These are phyloP conservation scores for Melieria omissa DNA, from an alignment of 2,888 invertebrate genomes.

Conservation along the genomic window DNA sequence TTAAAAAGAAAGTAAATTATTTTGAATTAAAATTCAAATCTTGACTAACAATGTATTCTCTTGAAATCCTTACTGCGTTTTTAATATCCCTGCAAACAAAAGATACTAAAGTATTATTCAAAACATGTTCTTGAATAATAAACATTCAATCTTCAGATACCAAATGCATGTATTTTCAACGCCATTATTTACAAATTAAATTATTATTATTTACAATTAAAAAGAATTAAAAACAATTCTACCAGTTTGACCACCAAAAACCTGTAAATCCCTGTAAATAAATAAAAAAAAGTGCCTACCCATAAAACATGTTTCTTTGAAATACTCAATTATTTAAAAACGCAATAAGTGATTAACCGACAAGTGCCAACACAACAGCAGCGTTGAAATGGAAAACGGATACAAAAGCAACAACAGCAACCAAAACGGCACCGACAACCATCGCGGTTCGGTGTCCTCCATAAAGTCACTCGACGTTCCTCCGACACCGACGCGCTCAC, in stretches of 20 bases:
- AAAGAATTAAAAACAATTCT: not conserved
- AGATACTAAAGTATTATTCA: not conserved
- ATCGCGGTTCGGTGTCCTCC: conserved; percentile 63
- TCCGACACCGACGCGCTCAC: conserved; percentile 59
- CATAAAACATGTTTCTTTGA: not conserved
- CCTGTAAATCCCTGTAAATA: not conserved
- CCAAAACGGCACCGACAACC: conserved; percentile 44
- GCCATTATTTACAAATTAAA: not conserved
- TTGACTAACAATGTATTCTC: not conserved
- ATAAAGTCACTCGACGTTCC: conserved; percentile 62
- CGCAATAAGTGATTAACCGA: not conserved
- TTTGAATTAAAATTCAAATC: not conserved
- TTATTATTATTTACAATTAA: not conserved
- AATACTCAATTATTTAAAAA: not conserved
- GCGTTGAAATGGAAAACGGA: conserved; percentile 10
- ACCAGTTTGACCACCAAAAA: not conserved
- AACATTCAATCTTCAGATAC: not conserved
- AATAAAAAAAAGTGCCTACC: not conserved
- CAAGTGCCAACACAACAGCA: not conserved
- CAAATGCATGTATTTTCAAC: not conserved
- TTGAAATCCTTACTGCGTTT: not conserved
- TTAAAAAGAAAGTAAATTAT: conserved; percentile 22
- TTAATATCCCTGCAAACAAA: not conserved
- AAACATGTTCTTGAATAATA: not conserved
- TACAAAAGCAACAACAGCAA: conserved; percentile 24